Evolutionary conservation across 2,888 invertebrate genomes (phyloP).

Genomic region (Agrochola lota): DNA sequence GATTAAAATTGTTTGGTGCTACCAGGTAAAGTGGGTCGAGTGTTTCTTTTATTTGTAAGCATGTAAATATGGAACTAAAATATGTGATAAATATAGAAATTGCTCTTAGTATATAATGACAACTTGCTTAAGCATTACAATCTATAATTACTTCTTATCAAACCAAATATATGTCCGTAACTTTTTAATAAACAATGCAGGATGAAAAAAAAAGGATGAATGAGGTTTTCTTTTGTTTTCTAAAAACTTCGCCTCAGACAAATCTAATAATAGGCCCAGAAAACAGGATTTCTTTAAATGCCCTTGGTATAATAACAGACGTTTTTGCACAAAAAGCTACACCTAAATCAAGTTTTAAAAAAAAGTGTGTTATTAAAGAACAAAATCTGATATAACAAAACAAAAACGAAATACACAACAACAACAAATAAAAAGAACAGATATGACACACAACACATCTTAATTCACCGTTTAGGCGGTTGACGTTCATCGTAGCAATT

Average conservation of each 20-base stretch:
- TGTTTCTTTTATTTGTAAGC: slow-evolving; percentile 19
- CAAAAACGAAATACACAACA: neutral
- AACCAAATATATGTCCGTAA: neutral
- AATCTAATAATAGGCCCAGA: too few species aligned
- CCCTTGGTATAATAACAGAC: neutral
- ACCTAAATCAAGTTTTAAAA: neutral
- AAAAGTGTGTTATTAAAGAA: too few species aligned
- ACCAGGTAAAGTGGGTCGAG: slow-evolving; percentile 33
- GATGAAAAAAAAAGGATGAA: too few species aligned
- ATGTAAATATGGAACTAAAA: neutral
- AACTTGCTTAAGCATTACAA: neutral
- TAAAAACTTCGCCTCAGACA: neutral
- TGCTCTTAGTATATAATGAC: neutral
- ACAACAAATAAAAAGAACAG: neutral
- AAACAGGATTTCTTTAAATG: neutral
- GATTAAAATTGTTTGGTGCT: slow-evolving; percentile 22
- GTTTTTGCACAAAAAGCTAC: neutral
- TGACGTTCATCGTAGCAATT: slow-evolving; percentile 27
- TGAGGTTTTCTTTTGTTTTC: neutral
- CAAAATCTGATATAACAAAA: neutral
- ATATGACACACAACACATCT: neutral
- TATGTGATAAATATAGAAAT: slow-evolving; percentile 2
- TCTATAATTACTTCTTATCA: slow-evolving; percentile 2
- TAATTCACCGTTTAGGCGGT: slow-evolving; percentile 22
- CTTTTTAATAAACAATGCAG: neutral